Evolutionary conservation across 2,888 invertebrate genomes (phyloP), one percentile per base, ranked within the genome.

Genomic region (Erpobdella octoculata): DNA sequence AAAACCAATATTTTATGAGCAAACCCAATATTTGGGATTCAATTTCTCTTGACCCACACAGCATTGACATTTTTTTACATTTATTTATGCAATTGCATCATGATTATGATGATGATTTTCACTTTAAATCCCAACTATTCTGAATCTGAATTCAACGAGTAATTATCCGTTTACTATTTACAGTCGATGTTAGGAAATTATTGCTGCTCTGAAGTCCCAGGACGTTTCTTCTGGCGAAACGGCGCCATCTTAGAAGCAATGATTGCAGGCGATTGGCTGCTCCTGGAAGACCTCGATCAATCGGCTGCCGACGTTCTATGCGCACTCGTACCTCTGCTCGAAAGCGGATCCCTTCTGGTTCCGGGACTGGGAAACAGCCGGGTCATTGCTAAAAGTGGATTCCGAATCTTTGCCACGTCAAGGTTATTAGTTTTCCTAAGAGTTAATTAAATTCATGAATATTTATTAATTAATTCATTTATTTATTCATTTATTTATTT

Each of bases 211-310:
- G 95, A 96, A 81, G 87, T 95, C 66, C 96, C 96, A 0, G 98
- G 98, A 18, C 93, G 98, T 84, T 98, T 98, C 85, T 85, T 93
- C 28, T 98, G 97, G 97, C 88, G 91, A 77, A 90, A 95, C 1
- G 96, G 96, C n/a, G 90, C 93, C 67, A 84, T 97, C 71, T 93
- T 94, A 3, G 81, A 80, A 75, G 85, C 91, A 88, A 80, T 82
- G 31, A 77, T 76, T 5, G 75, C 77, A 31, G 82, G 83, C 8
- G 77, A 90, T 79, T 97, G 97, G 95, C 83, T 98, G 35, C 85
- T 98, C 2, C 84, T 98, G 74, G 97, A 98, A 85, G 98, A 98
- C 81, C 89, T 98, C 65, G 96, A 98, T 81, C 89, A 89, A 74
- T 96, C 95, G 1, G 91, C 93, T 1, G 88, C 91, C 79, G 98